A percentile compares a stretch with the other conserved stretches of the same genome.
Evolutionary conservation across 2,113 vertebrate species (phyloP).

Genomic region (Siphamia tubifer): DNA sequence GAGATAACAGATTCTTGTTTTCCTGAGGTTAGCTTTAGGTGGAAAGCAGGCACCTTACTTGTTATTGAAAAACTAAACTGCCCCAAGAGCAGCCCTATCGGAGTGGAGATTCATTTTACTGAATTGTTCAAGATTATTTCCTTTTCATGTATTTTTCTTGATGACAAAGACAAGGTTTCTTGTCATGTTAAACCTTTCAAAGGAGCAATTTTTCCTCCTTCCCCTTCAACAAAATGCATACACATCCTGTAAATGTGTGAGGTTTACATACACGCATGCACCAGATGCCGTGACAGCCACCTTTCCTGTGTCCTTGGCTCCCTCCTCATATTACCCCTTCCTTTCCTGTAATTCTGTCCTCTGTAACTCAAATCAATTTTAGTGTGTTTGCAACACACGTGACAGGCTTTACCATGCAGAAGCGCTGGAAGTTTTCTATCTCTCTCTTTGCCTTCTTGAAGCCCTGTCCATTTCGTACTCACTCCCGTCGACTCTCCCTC

Average conservation of each 20-base stretch:
- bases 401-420: slow-evolving; percentile 15
- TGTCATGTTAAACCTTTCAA: slow-evolving; percentile 29
- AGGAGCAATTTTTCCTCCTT: background rate
- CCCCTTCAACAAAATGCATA: background rate
- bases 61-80: too few relatives aligned
- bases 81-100: too few relatives aligned
- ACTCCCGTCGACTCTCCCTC: slow-evolving; percentile 3
- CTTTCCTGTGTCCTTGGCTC: slow-evolving; percentile 53
- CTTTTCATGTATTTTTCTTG: too few relatives aligned
- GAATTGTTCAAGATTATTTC: too few relatives aligned
- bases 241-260: background rate
- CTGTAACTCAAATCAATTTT: slow-evolving; percentile 54
- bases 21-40: too few relatives aligned
- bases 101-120: too few relatives aligned
- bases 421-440: slow-evolving; percentile 28
- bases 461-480: slow-evolving; percentile 2
- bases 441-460: background rate
- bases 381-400: slow-evolving; percentile 15
- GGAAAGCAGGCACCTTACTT: too few relatives aligned
- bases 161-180: too few relatives aligned
- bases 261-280: background rate
- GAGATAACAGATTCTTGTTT: too few relatives aligned
- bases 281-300: slow-evolving; percentile 46
- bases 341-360: slow-evolving; percentile 17
- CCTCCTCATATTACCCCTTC: background rate